Percentiles rank a stretch among this genome's conserved stretches.
Evolutionary conservation across 2,797 vertebrate genomes (phyloP).

Genomic region (Triplophysa bombifrons): DNA sequence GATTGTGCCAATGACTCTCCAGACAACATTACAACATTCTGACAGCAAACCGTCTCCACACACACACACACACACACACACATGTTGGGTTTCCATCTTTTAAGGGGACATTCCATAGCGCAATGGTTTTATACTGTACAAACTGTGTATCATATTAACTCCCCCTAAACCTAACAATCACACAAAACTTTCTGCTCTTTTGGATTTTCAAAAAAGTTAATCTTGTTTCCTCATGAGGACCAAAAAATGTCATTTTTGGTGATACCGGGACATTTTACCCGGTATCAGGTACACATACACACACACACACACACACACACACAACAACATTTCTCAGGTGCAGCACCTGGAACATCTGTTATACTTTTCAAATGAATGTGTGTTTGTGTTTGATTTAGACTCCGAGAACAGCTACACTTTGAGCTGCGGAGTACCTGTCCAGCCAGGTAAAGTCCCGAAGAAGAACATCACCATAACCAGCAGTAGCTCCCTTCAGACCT

Average conservation of each 20-base stretch:
- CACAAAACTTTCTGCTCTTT: no score
- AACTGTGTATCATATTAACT: no score
- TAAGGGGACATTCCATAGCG: no score
- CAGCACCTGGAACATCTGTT: conserved; percentile 24
- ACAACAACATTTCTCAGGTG: conserved; percentile 24
- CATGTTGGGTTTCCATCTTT: no score
- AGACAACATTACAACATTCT: conserved; percentile 46
- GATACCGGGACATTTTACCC: no score
- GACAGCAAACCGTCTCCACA: conserved; percentile 34
- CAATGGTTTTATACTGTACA: no score
- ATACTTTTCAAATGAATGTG: conserved; percentile 18
- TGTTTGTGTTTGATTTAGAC: conserved; percentile 73
- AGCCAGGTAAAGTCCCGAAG: conserved; percentile 78
- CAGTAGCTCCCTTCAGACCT: conserved; percentile 68
- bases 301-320: conserved; percentile 14
- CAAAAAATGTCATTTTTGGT: no score
- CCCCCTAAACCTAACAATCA: not conserved
- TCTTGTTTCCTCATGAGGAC: no score
- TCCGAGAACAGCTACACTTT: conserved; percentile 91
- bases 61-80: conserved; percentile 15
- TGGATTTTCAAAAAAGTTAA: no score
- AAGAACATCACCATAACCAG: conserved; percentile 72
- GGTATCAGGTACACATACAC: not conserved
- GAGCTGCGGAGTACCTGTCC: conserved; percentile 85
- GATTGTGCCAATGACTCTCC: conserved; percentile 52